These are phyloP conservation scores for Eulimnadia texana DNA, from an alignment of 1,140 invertebrate genomes.

Conservation along the genomic window DNA sequence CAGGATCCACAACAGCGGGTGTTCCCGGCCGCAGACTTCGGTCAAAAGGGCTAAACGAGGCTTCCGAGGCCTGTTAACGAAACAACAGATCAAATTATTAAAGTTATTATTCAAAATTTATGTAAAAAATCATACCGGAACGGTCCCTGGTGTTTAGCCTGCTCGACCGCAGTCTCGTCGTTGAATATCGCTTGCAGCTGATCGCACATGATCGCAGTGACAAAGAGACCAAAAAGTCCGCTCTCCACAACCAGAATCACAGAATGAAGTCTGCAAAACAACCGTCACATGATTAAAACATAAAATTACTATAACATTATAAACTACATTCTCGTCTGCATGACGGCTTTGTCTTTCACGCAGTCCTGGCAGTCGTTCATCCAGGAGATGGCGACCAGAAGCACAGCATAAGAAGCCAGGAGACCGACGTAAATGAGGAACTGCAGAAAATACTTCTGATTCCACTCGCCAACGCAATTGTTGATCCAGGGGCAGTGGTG, in stretches of 20 bases:
- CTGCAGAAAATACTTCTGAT: conserved; percentile 88
- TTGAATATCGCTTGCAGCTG: conserved; percentile 70
- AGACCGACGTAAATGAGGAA: conserved; percentile 67
- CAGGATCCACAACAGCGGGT: conserved; percentile 46
- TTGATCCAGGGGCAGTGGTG: conserved; percentile 70
- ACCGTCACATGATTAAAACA: conserved; percentile 9
- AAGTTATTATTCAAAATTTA: background rate
- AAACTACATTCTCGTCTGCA: conserved; percentile 54
- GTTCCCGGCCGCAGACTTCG: conserved; percentile 64
- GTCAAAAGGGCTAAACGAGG: conserved; percentile 51
- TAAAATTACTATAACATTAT: conserved; percentile 1
- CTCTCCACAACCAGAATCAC: conserved; percentile 70
- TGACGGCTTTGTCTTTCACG: conserved; percentile 45
- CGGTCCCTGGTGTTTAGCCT: conserved; percentile 47
- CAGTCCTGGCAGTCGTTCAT: conserved; percentile 53
- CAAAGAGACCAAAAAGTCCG: conserved; percentile 75
- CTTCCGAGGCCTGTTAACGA: conserved; percentile 33
- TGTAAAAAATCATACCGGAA: conserved; percentile 28
- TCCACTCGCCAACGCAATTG: conserved; percentile 84
- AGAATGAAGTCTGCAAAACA: conserved; percentile 58
- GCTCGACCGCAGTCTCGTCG: conserved; percentile 69
- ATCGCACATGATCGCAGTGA: conserved; percentile 74
- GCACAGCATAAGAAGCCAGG: conserved; percentile 50
- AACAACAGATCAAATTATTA: background rate
- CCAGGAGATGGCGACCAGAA: conserved; percentile 58